phyloP scores from a whole-genome alignment of 2,113 vertebrate species.

The Corapipo altera region DNA sequence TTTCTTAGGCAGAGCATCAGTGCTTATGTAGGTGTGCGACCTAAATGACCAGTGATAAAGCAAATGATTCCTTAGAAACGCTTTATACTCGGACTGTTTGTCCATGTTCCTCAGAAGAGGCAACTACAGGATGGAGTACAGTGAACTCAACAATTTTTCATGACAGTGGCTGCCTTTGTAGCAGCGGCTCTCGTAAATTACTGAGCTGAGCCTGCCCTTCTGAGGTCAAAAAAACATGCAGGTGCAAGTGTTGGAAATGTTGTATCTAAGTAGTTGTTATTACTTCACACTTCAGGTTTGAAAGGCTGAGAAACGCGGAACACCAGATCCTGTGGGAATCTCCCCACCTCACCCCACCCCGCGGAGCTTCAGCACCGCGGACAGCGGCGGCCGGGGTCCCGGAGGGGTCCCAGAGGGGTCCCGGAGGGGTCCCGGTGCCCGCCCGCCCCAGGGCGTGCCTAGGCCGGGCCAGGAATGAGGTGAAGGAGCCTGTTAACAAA shows the following conservation, averaged over 20 bases:
- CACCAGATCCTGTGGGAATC: background rate
- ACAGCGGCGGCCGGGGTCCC: background rate
- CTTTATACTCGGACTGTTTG: background rate
- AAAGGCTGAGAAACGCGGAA: background rate
- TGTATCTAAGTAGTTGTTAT: background rate
- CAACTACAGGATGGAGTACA: background rate
- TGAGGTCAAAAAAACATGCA: background rate
- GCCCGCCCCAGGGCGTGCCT: background rate
- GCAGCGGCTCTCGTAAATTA: background rate
- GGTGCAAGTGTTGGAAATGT: background rate
- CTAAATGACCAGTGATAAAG: background rate
- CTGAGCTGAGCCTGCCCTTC: background rate
- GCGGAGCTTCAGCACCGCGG: background rate
- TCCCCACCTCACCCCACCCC: no score
- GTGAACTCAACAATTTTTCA: background rate
- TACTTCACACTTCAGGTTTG: background rate
- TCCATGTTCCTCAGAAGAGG: background rate
- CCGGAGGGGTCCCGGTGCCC: no score
- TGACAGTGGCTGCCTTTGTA: background rate
- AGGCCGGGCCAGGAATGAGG: background rate
- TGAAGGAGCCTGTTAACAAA: background rate
- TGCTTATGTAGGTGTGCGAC: background rate
- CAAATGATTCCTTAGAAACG: background rate
- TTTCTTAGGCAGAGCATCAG: background rate
- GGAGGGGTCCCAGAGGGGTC: background rate